These are phyloP conservation scores for Myrmophylax atrothorax DNA, from an alignment of 2,113 vertebrate species.

Conservation along the genomic window DNA sequence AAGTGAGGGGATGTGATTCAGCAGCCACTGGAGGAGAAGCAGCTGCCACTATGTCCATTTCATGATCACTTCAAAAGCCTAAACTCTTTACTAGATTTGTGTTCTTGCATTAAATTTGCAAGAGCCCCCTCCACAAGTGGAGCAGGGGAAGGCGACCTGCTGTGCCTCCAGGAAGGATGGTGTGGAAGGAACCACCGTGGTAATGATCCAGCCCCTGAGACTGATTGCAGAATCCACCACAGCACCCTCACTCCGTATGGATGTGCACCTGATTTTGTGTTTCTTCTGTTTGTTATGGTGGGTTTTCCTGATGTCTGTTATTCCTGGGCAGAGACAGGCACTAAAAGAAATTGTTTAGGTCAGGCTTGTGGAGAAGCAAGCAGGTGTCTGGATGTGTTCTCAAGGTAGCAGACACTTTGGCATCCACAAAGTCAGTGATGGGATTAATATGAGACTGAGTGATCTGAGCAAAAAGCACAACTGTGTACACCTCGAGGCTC, in stretches of 20 bases:
- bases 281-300: background rate
- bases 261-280: background rate
- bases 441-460: background rate
- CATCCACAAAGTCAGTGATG: background rate
- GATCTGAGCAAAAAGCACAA: background rate
- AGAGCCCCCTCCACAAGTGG: background rate
- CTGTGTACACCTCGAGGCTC: background rate
- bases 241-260: background rate
- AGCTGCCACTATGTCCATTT: background rate
- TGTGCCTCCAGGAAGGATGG: background rate
- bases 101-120: background rate
- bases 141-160: background rate
- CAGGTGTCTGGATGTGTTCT: background rate
- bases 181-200: background rate
- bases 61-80: background rate
- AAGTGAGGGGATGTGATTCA: conserved; percentile 45
- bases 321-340: background rate
- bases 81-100: background rate
- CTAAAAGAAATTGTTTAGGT: background rate
- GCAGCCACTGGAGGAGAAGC: background rate
- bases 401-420: background rate
- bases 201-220: background rate
- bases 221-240: background rate
- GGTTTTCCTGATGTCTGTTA: background rate
- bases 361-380: background rate